Evolutionary conservation across 1,140 invertebrate genomes (phyloP), one percentile per base, ranked within the genome.

Genomic region (Atta texana): DNA sequence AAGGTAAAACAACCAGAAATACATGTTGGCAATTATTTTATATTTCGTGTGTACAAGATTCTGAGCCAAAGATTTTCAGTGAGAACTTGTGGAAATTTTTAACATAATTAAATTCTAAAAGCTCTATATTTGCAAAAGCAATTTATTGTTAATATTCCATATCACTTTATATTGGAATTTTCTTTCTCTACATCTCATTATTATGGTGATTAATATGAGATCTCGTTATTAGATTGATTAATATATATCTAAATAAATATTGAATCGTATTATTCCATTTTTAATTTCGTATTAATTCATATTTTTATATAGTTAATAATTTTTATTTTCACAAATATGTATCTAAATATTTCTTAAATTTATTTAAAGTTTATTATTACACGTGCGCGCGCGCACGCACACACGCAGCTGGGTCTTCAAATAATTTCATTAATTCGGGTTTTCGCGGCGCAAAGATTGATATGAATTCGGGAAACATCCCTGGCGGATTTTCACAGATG

Each of bases 11-110:
- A 18, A 59, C 16, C 24, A 6, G 55, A n/a, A 61, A n/a, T 16
- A 81, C 6, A 14, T 71, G 51, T 12, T 59, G 39, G 10, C 66
- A 72, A 81, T 81, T 81, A 81, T 71, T 71, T 72, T 24, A 24
- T 16, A 24, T 64, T 63, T 1, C 63, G 1, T 14, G 14, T 44
- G 59, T 51, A 6, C 10, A 34, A 64, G 28, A 57, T 72, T 49
- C 53, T 7, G 4, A 18, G 4, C 6, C 8, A 18, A 3, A 16
- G 14, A 18, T 51, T 72, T 68, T 59, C 6, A 10, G 49, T 53
- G 34, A 59, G 6, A 28, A 59, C 12, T 57, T 34, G 34, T 55
- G 24, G 14, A 16, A 69, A 12, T 64, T 81, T 81, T 57, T 71
- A 44, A 72, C 6, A 14, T 71, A 71, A 71, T 57, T 81, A 59